Evolutionary conservation across 35 echinoderm and acorn worm genomes (phyloP), one percentile per base, ranked within the genome.

Genomic region (Anneissia japonica): DNA sequence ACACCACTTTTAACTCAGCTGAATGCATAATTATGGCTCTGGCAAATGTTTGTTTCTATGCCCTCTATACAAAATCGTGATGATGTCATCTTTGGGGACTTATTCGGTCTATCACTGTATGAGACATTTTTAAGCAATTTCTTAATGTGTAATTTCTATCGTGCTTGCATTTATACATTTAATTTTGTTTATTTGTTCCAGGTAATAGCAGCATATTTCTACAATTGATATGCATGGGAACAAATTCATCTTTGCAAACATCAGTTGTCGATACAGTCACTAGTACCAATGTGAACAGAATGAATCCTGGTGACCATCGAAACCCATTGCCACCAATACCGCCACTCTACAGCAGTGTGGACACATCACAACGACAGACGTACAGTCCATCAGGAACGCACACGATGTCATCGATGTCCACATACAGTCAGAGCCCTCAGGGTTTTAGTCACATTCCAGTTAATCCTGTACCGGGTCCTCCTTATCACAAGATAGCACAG

Each of bases 401-500:
- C 19, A 64, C 51, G 2, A 64, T 64, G 51, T 64, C 51, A 64
- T 64, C 51, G 19, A 38, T 92, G 36, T 10, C 80, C 0, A 37
- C 83, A 35, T 36, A 39, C 34, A 30, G 45, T 31, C 35, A 55
- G 37, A 76, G 87, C 75, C 74, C 82, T 26, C 91, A 93, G 56
- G 19, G 87, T 10, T 97, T 93, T 84, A 82, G 92, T 74, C 96
- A 99, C 88, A 99, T 99, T 83, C 96, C 91, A 13, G 78, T 99
- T 37, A 99, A 99, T 40, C 92, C 96, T 16, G 81, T 94, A 37
- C 96, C 96, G 0, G 92, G 89, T 56, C 92, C 96, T 30, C 86
- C 89, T 0, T 89, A 91, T 87, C 96, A 94, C 51, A 99, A 99
- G 83, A 99, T 99, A 86, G 96, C 96, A 45, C 92, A 99, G 76